These are phyloP conservation scores for Lepidurus packardi DNA, from an alignment of 1,140 invertebrate genomes.

Conservation along the genomic window DNA sequence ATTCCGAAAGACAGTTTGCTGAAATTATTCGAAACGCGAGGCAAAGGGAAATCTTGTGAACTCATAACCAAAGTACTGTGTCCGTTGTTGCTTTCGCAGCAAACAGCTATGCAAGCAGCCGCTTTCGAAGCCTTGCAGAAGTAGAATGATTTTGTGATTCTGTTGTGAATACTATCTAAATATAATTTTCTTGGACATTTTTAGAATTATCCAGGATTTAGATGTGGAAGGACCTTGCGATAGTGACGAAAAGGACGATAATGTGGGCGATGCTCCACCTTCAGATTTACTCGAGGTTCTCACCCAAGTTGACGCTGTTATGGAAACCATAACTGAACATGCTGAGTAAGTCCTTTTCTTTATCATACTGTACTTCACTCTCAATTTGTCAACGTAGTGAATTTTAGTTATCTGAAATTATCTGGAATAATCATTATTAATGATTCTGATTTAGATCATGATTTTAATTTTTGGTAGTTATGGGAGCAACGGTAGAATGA, in stretches of 20 bases:
- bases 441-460: not conserved
- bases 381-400: no score
- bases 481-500: not conserved
- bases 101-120: constrained; percentile 8
- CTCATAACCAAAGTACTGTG: not conserved
- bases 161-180: not conserved
- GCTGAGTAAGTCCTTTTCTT: not conserved
- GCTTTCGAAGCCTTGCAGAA: not conserved
- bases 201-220: not conserved
- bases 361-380: no score
- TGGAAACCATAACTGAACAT: not conserved
- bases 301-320: not conserved
- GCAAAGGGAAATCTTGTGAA: not conserved
- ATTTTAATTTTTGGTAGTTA: not conserved
- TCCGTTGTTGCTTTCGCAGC: not conserved
- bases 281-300: not conserved
- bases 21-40: not conserved
- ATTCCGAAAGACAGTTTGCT: not conserved
- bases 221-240: not conserved
- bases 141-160: not conserved
- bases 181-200: not conserved
- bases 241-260: not conserved
- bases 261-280: not conserved
- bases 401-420: no score
- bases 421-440: no score